Percentiles rank a stretch among this genome's conserved stretches.
Conservation (phyloP, 2,797 vertebrate genomes). For the Hemitrygon akajei region DNA sequence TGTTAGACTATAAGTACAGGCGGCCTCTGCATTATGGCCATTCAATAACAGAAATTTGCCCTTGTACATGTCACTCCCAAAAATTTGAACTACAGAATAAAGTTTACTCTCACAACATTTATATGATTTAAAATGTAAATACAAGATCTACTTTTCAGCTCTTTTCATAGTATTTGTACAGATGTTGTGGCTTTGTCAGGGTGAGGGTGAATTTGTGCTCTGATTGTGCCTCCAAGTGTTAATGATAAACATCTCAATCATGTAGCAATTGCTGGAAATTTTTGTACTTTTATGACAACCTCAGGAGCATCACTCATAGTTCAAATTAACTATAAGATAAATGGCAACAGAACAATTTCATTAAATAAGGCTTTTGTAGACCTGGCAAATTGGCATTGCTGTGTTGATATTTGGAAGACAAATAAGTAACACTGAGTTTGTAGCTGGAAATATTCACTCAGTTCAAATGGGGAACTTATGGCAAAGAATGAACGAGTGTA, state of each 20-base stretch:
- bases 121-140: too few relatives aligned
- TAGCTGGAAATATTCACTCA: not conserved
- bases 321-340: not conserved
- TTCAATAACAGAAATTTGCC: too few relatives aligned
- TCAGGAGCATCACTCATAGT: not conserved
- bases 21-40: too few relatives aligned
- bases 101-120: too few relatives aligned
- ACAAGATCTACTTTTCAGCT: too few relatives aligned
- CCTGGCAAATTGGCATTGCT: not conserved
- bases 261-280: too few relatives aligned
- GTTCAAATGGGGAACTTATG: not conserved
- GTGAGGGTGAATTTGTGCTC: not conserved
- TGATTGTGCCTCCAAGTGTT: not conserved
- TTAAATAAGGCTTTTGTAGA: not conserved
- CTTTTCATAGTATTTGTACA: too few relatives aligned
- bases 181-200: not conserved
- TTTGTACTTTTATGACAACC: not conserved
- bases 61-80: too few relatives aligned
- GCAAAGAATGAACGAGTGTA: not conserved
- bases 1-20: not conserved
- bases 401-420: not conserved
- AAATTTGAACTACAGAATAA: too few relatives aligned
- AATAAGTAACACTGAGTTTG: not conserved
- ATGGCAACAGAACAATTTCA: not conserved
- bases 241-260: not conserved